Conservation (phyloP, 2,888 invertebrate species). For the Drosophila pseudotakahashii region DNA sequence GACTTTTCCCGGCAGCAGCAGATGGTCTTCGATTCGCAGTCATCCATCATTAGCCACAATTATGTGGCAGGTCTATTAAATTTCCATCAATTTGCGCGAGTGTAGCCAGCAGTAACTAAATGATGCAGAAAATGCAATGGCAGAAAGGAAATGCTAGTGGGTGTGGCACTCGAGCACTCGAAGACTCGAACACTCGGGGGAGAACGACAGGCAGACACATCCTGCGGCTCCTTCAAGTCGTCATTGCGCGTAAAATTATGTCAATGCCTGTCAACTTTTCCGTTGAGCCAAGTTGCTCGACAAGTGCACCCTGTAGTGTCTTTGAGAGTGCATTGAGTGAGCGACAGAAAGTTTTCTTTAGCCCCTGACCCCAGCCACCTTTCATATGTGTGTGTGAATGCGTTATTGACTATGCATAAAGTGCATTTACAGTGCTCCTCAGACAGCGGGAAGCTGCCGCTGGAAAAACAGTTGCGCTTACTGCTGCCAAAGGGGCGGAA, state of each 20-base stretch:
- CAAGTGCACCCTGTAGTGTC: constrained; percentile 64
- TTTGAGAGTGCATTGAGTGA: constrained; percentile 72
- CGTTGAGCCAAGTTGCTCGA: constrained; percentile 54
- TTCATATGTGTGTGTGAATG: constrained; percentile 4
- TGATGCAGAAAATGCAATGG: constrained; percentile 68
- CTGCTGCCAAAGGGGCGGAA: constrained; percentile 17
- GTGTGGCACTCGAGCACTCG: constrained; percentile 51
- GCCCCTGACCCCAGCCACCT: background rate
- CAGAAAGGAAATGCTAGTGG: background rate
- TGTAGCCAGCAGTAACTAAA: constrained; percentile 48
- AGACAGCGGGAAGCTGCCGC: constrained; percentile 12
- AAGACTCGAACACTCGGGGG: constrained; percentile 9
- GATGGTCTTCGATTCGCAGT: constrained; percentile 40
- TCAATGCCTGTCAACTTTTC: constrained; percentile 79
- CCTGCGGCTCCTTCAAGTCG: constrained; percentile 63
- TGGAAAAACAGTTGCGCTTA: constrained; percentile 22
- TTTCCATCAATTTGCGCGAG: constrained; percentile 53
- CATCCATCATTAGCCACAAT: constrained; percentile 76
- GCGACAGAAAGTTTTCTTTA: constrained; percentile 54
- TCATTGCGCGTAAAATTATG: constrained; percentile 78
- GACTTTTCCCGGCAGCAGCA: constrained; percentile 14
- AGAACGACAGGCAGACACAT: constrained; percentile 45
- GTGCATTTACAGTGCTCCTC: constrained; percentile 39
- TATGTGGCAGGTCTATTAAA: constrained; percentile 70
- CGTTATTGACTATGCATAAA: constrained; percentile 67